Percentiles rank a stretch among this genome's conserved stretches.
phyloP scores from a whole-genome alignment of 1,140 invertebrate genomes.

The Yoshiicerus persimilis region DNA sequence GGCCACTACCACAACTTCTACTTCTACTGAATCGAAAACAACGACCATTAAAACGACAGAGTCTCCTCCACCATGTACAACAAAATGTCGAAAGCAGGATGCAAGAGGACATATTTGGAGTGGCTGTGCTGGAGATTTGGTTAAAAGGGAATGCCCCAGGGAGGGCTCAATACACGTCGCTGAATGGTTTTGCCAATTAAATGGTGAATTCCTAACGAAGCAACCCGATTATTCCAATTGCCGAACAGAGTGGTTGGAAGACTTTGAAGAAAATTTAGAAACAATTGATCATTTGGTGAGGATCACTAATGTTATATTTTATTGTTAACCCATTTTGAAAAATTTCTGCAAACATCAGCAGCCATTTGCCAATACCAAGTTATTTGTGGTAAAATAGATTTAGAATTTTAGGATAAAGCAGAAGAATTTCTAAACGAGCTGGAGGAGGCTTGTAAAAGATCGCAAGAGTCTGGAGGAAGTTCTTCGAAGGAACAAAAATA shows the following conservation, averaged over 20 bases:
- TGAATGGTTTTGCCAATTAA: not conserved
- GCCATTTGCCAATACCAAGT: not conserved
- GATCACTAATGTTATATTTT: not conserved
- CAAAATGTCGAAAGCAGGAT: not conserved
- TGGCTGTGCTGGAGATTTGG: not conserved
- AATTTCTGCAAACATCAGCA: not conserved
- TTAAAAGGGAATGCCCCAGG: not conserved
- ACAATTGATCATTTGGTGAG: not conserved
- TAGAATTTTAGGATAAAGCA: not conserved
- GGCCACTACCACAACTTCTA: not conserved
- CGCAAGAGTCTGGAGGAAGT: not conserved
- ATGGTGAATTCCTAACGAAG: not conserved
- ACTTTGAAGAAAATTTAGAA: not conserved
- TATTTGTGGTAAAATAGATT: not conserved
- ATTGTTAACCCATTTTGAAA: not conserved
- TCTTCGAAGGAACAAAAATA: not conserved
- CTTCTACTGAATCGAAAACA: not conserved
- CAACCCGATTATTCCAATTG: constrained; percentile 24
- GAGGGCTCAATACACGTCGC: not conserved
- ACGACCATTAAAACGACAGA: not conserved
- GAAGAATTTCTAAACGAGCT: not conserved
- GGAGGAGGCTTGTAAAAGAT: not conserved
- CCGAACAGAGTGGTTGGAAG: constrained; percentile 7
- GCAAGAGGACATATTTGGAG: not conserved
- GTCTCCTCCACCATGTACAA: not conserved